Base-by-base conservation (phyloP, 2,888 invertebrate genomes). In the Papilio elwesi region DNA sequence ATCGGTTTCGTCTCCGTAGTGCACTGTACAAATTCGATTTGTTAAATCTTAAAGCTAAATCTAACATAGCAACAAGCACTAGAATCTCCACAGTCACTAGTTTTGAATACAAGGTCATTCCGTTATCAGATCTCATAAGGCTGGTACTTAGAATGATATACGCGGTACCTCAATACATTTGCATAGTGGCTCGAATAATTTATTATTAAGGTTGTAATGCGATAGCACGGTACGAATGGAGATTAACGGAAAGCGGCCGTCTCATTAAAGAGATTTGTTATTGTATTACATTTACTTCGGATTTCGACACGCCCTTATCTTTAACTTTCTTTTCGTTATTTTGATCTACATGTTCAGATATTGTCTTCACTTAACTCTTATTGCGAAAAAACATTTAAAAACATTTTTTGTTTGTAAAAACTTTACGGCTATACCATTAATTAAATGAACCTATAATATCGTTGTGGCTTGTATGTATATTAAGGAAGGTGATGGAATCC, bases 91-190 rank as follows among this genome's bases (percentile, higher is more conserved):
- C 57, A 15, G 57, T 66, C 57, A 16, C 43, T n/a, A 36, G 43
- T 51, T 43, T 13, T 62, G 67, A 66, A 71, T 71, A 67, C 66
- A 71, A 59, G 51, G 71, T 71, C 71, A 71, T 67, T 71, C 47
- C 51, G 49, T 47, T 71, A 71, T 71, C 71, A 38, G 66, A 71
- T 59, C 71, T 52, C 59, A 52, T 59, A 66, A 71, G 15, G 57
- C n/a, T n/a, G 16, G 62, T 52, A 67, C 71, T 70, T 65, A 70
- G 57, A 71, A 13, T 59, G 71, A 65, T 48, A 70, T 64, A 70
- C 15, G 53, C 36, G 55, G 36, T 55, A 26, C 16, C 49, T 62
- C 12, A 62, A 7, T 57, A 65, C 65, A 71, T 71, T 71, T 71
- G 66, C 66, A 66, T 66, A 66, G 65, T 26, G 26, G 26, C 26